phyloP scores from a whole-genome alignment of 1,140 invertebrate genomes.

The Metaphire vulgaris region DNA sequence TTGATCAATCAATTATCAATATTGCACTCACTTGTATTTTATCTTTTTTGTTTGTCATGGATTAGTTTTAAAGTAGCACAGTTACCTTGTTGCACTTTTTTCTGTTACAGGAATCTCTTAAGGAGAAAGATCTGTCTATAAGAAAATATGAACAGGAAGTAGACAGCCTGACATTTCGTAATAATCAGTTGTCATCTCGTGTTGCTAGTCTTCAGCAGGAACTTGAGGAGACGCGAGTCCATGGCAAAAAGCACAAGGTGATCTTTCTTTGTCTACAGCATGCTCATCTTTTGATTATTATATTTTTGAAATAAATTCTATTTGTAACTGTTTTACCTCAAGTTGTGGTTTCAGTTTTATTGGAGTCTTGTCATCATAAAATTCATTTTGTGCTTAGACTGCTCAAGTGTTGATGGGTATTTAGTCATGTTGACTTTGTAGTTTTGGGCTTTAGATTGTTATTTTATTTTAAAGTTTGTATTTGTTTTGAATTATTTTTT shows the following conservation, averaged over 20 bases:
- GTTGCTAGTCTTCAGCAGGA: constrained; percentile 84
- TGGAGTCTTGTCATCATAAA: too few relatives aligned
- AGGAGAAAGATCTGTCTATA: constrained; percentile 72
- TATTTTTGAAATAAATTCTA: not conserved
- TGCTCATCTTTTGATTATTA: not conserved
- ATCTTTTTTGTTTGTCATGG: too few relatives aligned
- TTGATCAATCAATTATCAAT: too few relatives aligned
- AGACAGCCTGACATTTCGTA: constrained; percentile 84
- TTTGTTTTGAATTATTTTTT: too few relatives aligned
- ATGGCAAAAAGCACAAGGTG: constrained; percentile 43
- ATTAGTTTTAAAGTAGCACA: too few relatives aligned
- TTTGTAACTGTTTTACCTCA: not conserved
- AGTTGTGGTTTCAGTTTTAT: too few relatives aligned
- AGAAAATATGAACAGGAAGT: constrained; percentile 84
- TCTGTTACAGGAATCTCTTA: constrained; percentile 61
- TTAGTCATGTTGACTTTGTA: not conserved
- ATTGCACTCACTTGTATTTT: too few relatives aligned
- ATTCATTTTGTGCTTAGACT: not conserved
- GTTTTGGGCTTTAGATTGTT: not conserved
- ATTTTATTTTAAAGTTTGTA: not conserved
- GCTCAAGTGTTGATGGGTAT: not conserved
- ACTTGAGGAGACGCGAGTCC: constrained; percentile 61
- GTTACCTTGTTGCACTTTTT: constrained; percentile 21
- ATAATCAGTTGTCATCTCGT: constrained; percentile 82
- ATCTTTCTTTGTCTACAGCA: not conserved